Base-by-base conservation (phyloP, 2,888 invertebrate genomes). In the Drosophila robusta region DNA sequence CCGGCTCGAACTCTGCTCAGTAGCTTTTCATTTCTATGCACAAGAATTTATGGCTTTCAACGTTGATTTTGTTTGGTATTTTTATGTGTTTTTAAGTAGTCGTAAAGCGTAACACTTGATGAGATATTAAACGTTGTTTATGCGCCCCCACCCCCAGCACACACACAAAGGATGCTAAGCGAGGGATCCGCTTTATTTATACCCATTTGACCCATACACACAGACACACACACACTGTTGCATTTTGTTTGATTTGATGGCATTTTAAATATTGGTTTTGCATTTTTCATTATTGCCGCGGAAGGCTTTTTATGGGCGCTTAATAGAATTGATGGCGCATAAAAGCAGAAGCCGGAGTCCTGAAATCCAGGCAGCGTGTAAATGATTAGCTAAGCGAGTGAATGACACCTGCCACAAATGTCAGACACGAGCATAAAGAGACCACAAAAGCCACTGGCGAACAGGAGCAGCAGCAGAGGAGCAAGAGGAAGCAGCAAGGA, bases 61-160 rank as follows among this genome's bases (percentile, higher is more conserved):
- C 83, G 85, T 87, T 87, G 88, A 80, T 87, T 87, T 83, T 87
- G 72, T 73, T 75, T 71, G 69, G 76, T 61, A 69, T 71, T 80
- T 88, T 90, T 90, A 90, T 88, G 90, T 88, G 80, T 76, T 90
- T 90, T 91, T 90, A 91, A 91, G 90, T 90, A 90, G 90, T 90
- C 91, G 85, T 91, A 91, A 90, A 90, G 82, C 79, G 85, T 77
- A 89, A 90, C 90, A 90, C 91, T 90, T 91, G 89, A 90, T 89
- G 90, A 81, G 84, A 87, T 90, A 90, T 90, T 91, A 90, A 90
- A 90, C 82, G 89, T 70, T 88, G 85, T 85, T 89, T 87, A 87
- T 80, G 66, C 52, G 70, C 51, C 18, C 39, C 39, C 29, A 29
- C 6, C 6, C 26, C 6, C 26, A 5, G 8, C 9, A 16, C 3